A percentile compares a stretch with the other conserved stretches of the same genome.
phyloP scores from a whole-genome alignment of 1,140 invertebrate species.

The Cardiocondyla obscurior region DNA sequence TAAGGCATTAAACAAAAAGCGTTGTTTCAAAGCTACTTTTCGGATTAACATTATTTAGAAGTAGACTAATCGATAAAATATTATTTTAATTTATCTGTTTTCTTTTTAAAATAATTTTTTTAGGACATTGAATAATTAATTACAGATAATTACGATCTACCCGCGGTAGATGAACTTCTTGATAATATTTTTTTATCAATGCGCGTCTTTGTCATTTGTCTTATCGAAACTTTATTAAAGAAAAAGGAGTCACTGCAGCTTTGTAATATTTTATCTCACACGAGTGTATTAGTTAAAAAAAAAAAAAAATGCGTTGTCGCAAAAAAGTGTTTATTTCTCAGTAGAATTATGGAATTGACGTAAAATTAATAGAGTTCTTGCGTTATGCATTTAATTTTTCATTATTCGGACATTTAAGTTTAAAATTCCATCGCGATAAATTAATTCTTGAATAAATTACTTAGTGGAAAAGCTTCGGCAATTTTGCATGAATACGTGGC shows the following conservation, averaged over 20 bases:
- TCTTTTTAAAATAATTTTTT: not conserved
- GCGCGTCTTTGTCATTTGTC: slow-evolving; percentile 57
- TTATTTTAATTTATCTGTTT: not conserved
- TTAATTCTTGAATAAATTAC: not conserved
- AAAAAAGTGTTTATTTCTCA: not conserved
- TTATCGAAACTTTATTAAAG: slow-evolving; percentile 47
- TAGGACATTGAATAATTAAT: not conserved
- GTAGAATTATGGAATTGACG: not conserved
- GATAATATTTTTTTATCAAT: not conserved
- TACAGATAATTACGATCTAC: slow-evolving; percentile 1
- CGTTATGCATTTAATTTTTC: not conserved
- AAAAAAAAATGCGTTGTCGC: not conserved
- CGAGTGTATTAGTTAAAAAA: not conserved
- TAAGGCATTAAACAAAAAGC: not conserved
- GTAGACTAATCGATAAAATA: not conserved
- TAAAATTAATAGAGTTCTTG: not conserved
- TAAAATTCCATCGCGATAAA: not conserved
- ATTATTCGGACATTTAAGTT: not conserved
- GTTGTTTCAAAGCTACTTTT: not conserved
- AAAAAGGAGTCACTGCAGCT: not conserved
- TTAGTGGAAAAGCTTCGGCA: not conserved
- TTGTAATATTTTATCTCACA: not conserved
- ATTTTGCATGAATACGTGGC: not conserved
- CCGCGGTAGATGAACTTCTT: slow-evolving; percentile 47
- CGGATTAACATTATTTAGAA: not conserved